Evolutionary conservation across 2,113 vertebrate species (phyloP), one percentile per base, ranked within the genome.

Genomic region (Coregonus clupeaformis): DNA sequence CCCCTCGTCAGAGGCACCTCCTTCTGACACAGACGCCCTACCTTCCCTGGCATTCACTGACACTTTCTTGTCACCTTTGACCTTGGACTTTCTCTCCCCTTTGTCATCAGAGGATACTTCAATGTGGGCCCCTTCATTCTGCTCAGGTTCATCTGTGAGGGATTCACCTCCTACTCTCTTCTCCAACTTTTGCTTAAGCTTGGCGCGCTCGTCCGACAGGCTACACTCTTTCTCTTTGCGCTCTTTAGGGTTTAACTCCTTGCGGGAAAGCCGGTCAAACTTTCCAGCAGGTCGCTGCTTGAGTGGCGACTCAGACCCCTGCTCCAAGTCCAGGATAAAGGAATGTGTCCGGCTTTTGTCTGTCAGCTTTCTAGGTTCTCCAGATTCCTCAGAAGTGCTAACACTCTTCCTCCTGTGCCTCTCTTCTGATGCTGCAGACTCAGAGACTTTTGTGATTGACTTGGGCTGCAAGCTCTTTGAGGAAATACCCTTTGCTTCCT

Each of bases 21-120:
- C 74, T 52, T 96, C 95, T 36, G 85, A 79, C 4, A 82, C 27
- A 32, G 77, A 89, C 75, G 86, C 87, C 29, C 86, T 89, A 20
- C 88, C 92, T 69, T 98, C 97, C 90, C 90, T 95, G 69, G 88
- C 82, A 5, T 88, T 84, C 64, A 86, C 77, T 0, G 91, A 88
- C 36, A 86, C 60, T 85, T 95, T 98, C 85, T 92, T 93, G 68
- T 99, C 97, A 65, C 79, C 93, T 89, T 94, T 94, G 29, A 93
- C 90, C 80, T 96, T 98, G n/a, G 81, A 89, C 84, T 95, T 99
- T 73, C 93, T 94, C 82, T 98, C 97, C 7, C 82, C 72, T 90
- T 93, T 96, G 22, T 98, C 97, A 68, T 98, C 97, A 45, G 86
- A 89, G 0, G 89, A 85, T 47, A 77, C 72, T 77, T 93, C 97